Conservation (phyloP, 2,797 vertebrate species). For the Gambusia yucatana region DNA sequence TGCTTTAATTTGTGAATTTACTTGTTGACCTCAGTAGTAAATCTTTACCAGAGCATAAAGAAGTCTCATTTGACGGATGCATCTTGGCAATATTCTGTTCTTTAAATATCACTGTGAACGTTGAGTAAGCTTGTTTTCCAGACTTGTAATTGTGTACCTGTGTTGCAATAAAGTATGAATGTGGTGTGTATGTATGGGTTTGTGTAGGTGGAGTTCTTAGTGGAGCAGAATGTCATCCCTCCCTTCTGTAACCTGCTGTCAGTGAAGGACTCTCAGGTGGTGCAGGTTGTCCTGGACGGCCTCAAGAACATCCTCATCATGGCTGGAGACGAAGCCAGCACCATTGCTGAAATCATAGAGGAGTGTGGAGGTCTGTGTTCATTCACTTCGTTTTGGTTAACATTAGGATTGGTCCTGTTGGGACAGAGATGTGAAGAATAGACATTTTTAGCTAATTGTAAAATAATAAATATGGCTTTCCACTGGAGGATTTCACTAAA, state of each 20-base stretch:
- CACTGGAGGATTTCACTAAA: not conserved
- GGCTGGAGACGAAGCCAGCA: slow-evolving; percentile 97
- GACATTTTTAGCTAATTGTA: not conserved
- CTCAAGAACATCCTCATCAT: slow-evolving; percentile 99
- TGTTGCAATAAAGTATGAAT: slow-evolving; percentile 72
- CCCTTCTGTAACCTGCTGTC: slow-evolving; percentile 97
- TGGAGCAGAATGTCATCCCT: slow-evolving; percentile 97
- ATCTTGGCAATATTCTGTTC: not conserved
- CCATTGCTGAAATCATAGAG: slow-evolving; percentile 97
- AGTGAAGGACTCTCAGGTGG: slow-evolving; percentile 98
- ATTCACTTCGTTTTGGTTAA: not conserved
- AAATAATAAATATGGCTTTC: not conserved
- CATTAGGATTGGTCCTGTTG: not conserved
- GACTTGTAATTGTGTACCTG: slow-evolving; percentile 47
- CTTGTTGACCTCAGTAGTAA: not conserved
- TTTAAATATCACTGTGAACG: not conserved
- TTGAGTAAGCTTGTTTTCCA: slow-evolving; percentile 17
- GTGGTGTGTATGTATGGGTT: slow-evolving; percentile 66
- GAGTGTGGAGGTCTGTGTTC: slow-evolving; percentile 91
- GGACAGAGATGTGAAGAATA: not conserved
- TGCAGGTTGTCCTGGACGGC: slow-evolving; percentile 97
- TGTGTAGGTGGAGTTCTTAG: slow-evolving; percentile 95
- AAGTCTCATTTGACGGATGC: not conserved
- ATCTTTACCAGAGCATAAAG: not conserved
- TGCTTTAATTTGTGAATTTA: not conserved